phyloP scores from a whole-genome alignment of 1,140 invertebrate species.

The Drosophila willistoni region DNA sequence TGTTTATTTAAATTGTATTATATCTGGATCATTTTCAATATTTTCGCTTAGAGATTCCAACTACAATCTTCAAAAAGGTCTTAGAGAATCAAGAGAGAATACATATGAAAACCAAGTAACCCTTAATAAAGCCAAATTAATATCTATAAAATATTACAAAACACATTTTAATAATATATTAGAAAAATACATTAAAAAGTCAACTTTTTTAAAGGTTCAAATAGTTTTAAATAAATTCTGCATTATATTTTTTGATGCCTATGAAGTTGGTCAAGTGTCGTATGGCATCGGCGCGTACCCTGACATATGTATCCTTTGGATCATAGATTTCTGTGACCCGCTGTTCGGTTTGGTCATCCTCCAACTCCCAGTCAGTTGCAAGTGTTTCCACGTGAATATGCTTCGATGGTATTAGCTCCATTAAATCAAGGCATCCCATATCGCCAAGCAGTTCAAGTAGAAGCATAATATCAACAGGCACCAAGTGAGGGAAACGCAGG shows the following conservation, averaged over 20 bases:
- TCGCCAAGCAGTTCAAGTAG: conserved; percentile 65
- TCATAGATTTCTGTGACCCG: conserved; percentile 61
- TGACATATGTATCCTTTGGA: conserved; percentile 59
- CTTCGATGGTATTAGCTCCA: conserved; percentile 44
- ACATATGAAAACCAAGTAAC: no score
- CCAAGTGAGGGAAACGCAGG: conserved; percentile 84
- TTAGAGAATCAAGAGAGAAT: no score
- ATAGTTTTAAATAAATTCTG: conserved; percentile 84
- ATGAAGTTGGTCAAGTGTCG: conserved; percentile 85
- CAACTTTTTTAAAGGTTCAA: background rate
- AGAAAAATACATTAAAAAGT: background rate
- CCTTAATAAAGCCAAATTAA: background rate
- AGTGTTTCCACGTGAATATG: conserved; percentile 41
- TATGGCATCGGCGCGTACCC: conserved; percentile 82
- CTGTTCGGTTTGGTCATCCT: conserved; percentile 49
- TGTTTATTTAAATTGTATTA: no score
- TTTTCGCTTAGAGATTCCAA: no score
- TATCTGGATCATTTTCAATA: no score
- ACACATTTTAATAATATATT: background rate
- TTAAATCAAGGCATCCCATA: conserved; percentile 59
- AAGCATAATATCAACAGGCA: conserved; percentile 78
- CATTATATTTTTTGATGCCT: conserved; percentile 84
- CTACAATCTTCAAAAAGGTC: no score
- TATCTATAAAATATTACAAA: background rate
- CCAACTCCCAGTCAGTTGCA: conserved; percentile 30